phyloP scores from a whole-genome alignment of 2,113 vertebrate genomes.

The Salvator merianae region DNA sequence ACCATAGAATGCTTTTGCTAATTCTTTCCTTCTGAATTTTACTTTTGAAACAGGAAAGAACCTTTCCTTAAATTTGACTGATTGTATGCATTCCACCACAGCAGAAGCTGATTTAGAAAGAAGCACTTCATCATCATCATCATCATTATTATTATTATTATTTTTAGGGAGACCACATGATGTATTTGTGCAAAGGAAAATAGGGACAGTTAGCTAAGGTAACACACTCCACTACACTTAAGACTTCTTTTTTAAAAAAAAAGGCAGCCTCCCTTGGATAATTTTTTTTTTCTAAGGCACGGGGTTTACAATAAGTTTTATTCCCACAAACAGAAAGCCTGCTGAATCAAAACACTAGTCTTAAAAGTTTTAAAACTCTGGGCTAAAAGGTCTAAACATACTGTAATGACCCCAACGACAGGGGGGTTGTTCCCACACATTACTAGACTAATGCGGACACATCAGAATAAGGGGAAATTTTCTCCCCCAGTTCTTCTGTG shows the following conservation, averaged over 20 bases:
- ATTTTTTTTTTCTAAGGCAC: neutral
- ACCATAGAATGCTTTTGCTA: neutral
- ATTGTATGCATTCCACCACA: neutral
- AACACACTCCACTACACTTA: neutral
- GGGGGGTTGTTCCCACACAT: neutral
- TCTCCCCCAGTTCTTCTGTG: neutral
- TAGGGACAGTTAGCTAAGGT: neutral
- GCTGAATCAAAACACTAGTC: slow-evolving; percentile 4
- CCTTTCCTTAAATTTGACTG: neutral
- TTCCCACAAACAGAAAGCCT: neutral
- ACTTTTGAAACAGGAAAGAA: neutral
- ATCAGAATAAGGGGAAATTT: neutral
- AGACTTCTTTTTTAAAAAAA: neutral
- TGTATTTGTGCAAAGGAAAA: neutral
- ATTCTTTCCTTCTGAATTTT: neutral
- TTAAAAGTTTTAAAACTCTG: neutral
- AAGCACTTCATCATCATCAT: neutral
- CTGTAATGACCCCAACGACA: too few species aligned
- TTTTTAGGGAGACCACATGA: too few species aligned
- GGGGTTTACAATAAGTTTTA: neutral
- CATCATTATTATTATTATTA: too few species aligned
- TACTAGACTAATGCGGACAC: neutral
- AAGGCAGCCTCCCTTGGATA: neutral
- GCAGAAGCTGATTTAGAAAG: neutral
- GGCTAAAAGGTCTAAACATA: neutral